Percentiles rank a stretch among this genome's conserved stretches.
These are phyloP conservation scores for Ectropis crepuscularia DNA, from an alignment of 2,888 invertebrate species.

Conservation along the genomic window DNA sequence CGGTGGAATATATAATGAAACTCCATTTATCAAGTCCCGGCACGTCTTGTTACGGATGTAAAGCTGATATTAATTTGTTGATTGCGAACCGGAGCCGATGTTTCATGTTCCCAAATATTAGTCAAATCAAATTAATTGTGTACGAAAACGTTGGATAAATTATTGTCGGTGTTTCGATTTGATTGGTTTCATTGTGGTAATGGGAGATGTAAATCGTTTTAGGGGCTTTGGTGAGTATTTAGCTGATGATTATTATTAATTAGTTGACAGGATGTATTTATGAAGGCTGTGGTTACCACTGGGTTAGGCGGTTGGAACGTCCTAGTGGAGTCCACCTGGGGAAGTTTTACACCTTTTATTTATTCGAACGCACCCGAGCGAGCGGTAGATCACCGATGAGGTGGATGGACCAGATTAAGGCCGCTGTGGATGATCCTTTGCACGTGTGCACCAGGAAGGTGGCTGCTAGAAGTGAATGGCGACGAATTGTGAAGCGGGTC, in stretches of 20 bases:
- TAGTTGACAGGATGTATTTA: no score
- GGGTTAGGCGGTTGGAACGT: no score
- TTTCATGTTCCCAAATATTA: slow-evolving; percentile 26
- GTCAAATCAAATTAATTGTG: slow-evolving; percentile 32
- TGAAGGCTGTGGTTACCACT: no score
- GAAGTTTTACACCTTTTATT: no score
- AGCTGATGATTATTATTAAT: neutral
- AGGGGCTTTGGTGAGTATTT: neutral
- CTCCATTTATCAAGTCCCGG: slow-evolving; percentile 19
- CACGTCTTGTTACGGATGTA: slow-evolving; percentile 25
- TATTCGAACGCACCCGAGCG: no score
- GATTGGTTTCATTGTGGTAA: slow-evolving; percentile 22
- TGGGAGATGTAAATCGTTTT: slow-evolving; percentile 9
- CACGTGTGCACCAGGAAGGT: no score
- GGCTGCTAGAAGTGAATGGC: no score
- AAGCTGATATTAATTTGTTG: slow-evolving; percentile 32
- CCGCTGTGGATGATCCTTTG: no score
- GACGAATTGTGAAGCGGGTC: no score
- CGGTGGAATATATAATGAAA: slow-evolving; percentile 23
- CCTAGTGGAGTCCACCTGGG: no score
- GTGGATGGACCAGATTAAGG: no score
- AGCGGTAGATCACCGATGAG: no score
- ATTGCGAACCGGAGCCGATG: slow-evolving; percentile 21
- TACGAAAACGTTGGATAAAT: slow-evolving; percentile 19
- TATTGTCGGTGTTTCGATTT: slow-evolving; percentile 20